Percentiles rank a stretch among this genome's conserved stretches.
These are phyloP conservation scores for Erpetoichthys calabaricus DNA, from an alignment of 2,797 vertebrate genomes.

Conservation along the genomic window DNA sequence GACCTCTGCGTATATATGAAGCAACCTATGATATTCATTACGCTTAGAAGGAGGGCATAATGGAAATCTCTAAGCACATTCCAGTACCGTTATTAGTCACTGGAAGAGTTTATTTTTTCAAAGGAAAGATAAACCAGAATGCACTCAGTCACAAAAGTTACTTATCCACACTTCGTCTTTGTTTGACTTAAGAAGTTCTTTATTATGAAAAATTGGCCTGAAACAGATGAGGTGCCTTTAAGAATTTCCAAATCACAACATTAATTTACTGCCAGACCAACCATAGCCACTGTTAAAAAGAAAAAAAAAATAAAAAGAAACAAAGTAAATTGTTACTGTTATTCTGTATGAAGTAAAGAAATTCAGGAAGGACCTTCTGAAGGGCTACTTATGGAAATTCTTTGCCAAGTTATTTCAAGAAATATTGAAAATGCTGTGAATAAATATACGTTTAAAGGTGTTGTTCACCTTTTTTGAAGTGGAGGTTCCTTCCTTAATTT, in stretches of 20 bases:
- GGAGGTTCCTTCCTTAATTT: too few species aligned
- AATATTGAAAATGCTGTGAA: too few species aligned
- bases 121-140: conserved; percentile 80
- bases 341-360: too few species aligned
- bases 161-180: conserved; percentile 59
- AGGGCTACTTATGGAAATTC: too few species aligned
- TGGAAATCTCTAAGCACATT: conserved; percentile 61
- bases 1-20: conserved; percentile 33
- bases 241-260: conserved; percentile 34
- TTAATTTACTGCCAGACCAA: conserved; percentile 37
- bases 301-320: conserved; percentile 19
- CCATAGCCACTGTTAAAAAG: conserved; percentile 45
- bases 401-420: too few species aligned
- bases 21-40: conserved; percentile 48
- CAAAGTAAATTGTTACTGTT: too few species aligned
- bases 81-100: conserved; percentile 80
- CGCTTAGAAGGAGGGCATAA: conserved; percentile 45
- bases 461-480: too few species aligned
- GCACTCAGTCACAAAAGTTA: conserved; percentile 39
- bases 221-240: conserved; percentile 61
- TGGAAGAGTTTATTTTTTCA: conserved; percentile 80
- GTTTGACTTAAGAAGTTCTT: conserved; percentile 74
- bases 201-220: conserved; percentile 73
- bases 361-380: too few species aligned
- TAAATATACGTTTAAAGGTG: too few species aligned